Evolutionary conservation across 2,113 vertebrate species (phyloP), one percentile per base, ranked within the genome.

Genomic region (Crypturellus undulatus): DNA sequence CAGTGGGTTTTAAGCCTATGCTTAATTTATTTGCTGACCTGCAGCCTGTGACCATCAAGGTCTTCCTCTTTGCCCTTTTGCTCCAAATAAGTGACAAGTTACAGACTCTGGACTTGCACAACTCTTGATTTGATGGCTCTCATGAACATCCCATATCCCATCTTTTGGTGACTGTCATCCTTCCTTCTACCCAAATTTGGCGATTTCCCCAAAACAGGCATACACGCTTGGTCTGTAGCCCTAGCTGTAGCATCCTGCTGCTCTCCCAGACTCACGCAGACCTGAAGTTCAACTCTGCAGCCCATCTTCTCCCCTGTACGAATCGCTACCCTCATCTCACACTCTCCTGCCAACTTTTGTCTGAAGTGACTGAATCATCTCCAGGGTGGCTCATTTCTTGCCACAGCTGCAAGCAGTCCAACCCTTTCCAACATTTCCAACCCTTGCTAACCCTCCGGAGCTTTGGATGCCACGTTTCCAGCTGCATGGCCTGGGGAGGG

Each of bases 341-440:
- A 51, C 58, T 59, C 87, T 47, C 52, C 64, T 73, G 64, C 42
- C 93, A 94, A 6, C 82, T 85, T 88, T 30, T 62, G 85, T 54
- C 49, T 70, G 64, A 78, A 45, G 58, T 25, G 67, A 77, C 54
- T 45, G 68, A 90, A 85, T 85, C 34, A 71, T 87, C 85, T 87
- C 85, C 88, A 88, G 38, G n/a, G 10, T 83, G 71, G 79, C 68
- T 93, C 49, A 10, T 6, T 72, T 60, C 67, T 76, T 87, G 68
- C 54, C 60, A 70, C 75, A 95, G 90, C 75, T 95, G 87, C 75
- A 91, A 38, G 36, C 49, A 85, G 49, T 32, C 84, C n/a, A 28
- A 54, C 73, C 40, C 40, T 42, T 42, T 42, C 40, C 40, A 42
- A 25, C 10, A 51, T 47, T 88, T 88, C 62, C 92, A 95, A 6